phyloP scores from a whole-genome alignment of 2,888 invertebrate genomes.

The Troglohyphantes excavatus region DNA sequence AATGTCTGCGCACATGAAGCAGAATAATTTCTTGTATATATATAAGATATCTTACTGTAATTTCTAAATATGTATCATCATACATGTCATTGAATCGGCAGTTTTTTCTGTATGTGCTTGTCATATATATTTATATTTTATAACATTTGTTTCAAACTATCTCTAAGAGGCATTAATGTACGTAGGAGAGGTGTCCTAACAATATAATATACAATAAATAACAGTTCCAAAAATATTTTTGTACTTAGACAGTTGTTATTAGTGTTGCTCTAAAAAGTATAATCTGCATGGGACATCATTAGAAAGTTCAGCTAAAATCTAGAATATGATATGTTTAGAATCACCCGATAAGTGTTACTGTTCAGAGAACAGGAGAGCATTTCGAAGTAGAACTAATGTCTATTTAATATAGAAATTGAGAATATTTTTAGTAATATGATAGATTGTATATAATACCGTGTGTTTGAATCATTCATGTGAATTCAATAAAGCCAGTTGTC shows the following conservation, averaged over 20 bases:
- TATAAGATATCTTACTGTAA: constrained; percentile 16
- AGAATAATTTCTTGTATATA: constrained; percentile 11
- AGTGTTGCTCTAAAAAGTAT: constrained; percentile 66
- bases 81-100: constrained; percentile 48
- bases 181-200: constrained; percentile 59
- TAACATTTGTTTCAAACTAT: constrained; percentile 39
- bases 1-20: constrained; percentile 57
- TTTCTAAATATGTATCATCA: constrained; percentile 54
- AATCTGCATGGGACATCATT: constrained; percentile 45
- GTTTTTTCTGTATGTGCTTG: constrained; percentile 40
- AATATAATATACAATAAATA: constrained; percentile 71
- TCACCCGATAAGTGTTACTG: constrained; percentile 58
- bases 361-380: not conserved
- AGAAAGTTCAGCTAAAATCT: constrained; percentile 60
- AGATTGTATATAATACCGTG: not conserved
- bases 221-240: constrained; percentile 76
- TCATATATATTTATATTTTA: constrained; percentile 55
- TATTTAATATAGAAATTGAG: not conserved
- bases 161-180: constrained; percentile 45
- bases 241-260: constrained; percentile 60
- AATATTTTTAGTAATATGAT: not conserved
- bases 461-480: not conserved
- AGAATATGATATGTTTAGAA: constrained; percentile 74
- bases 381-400: not conserved
- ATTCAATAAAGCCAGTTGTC: not conserved